These are phyloP conservation scores for Phymanthus crucifer DNA, from an alignment of 92 coral and sea anemone species.

Conservation along the genomic window DNA sequence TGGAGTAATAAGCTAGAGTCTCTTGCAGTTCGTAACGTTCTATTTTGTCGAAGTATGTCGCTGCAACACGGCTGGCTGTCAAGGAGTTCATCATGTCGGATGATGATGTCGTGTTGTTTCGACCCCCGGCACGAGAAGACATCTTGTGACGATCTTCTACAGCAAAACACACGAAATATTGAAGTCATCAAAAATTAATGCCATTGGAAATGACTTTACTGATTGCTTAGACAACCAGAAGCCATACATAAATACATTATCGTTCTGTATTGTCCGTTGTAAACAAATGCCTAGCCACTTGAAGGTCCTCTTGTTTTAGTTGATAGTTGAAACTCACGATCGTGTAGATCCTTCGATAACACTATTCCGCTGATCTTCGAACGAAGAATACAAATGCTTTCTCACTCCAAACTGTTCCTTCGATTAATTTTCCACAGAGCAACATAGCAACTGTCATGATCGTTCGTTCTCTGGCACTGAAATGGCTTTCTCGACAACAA, in stretches of 20 bases:
- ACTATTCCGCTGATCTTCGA: neutral
- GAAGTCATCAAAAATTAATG: slow-evolving; percentile 11
- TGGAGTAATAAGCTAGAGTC: slow-evolving; percentile 79
- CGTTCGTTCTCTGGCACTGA: neutral
- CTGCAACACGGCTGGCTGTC: slow-evolving; percentile 89
- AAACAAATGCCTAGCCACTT: slow-evolving; percentile 11
- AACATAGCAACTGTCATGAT: slow-evolving; percentile 5
- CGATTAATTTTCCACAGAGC: neutral
- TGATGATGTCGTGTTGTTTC: slow-evolving; percentile 17
- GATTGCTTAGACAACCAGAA: slow-evolving; percentile 12
- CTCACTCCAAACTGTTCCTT: neutral
- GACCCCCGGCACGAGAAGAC: slow-evolving; percentile 32
- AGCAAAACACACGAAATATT: slow-evolving; percentile 1
- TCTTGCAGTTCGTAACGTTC: slow-evolving; percentile 97
- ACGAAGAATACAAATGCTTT: neutral
- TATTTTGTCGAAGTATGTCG: slow-evolving; percentile 96
- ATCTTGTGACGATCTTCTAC: neutral
- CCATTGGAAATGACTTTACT: slow-evolving; percentile 6
- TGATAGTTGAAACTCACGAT: neutral
- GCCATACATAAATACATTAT: slow-evolving; percentile 2
- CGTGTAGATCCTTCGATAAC: neutral
- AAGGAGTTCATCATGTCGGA: slow-evolving; percentile 76
- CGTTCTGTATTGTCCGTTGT: neutral
- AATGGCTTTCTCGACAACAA: slow-evolving; percentile 20
- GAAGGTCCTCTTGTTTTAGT: neutral